A percentile compares a stretch with the other conserved stretches of the same genome.
phyloP scores from a whole-genome alignment of 2,113 vertebrate species.

The Arothron firmamentum region DNA sequence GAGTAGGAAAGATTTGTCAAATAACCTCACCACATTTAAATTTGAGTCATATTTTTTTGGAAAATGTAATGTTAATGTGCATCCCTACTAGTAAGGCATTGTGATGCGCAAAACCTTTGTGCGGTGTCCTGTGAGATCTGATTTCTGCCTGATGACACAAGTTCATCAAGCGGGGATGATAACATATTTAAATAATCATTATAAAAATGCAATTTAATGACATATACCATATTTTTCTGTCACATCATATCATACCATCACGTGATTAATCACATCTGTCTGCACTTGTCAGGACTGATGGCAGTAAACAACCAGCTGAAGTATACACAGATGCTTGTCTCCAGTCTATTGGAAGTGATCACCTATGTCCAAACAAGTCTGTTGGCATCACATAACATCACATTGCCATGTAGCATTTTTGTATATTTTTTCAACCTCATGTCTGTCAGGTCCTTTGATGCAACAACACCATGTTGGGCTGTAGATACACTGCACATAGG shows the following conservation, averaged over 20 bases:
- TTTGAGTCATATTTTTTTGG: too few species aligned
- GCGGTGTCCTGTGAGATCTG: too few species aligned
- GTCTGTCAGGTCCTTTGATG: conserved; percentile 1
- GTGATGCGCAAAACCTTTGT: too few species aligned
- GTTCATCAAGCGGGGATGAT: too few species aligned
- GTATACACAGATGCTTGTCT: neutral
- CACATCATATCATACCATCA: conserved; percentile 17
- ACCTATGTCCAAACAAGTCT: neutral
- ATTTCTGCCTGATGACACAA: too few species aligned
- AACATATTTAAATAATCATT: neutral
- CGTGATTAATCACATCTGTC: neutral
- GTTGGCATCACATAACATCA: conserved; percentile 17
- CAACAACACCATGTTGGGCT: neutral
- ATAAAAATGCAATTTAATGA: neutral
- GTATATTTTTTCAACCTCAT: conserved; percentile 28
- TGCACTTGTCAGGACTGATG: conserved; percentile 9
- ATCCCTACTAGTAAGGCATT: too few species aligned
- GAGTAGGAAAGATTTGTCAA: too few species aligned
- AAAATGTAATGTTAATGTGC: too few species aligned
- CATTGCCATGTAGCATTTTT: conserved; percentile 38
- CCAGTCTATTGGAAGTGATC: too few species aligned
- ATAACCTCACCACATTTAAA: too few species aligned
- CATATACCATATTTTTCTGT: conserved; percentile 4
- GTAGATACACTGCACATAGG: neutral
- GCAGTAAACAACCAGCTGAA: neutral